Percentiles rank a stretch among this genome's conserved stretches.
Conservation (phyloP, 2,888 invertebrate genomes). For the Mycogona germanica region DNA sequence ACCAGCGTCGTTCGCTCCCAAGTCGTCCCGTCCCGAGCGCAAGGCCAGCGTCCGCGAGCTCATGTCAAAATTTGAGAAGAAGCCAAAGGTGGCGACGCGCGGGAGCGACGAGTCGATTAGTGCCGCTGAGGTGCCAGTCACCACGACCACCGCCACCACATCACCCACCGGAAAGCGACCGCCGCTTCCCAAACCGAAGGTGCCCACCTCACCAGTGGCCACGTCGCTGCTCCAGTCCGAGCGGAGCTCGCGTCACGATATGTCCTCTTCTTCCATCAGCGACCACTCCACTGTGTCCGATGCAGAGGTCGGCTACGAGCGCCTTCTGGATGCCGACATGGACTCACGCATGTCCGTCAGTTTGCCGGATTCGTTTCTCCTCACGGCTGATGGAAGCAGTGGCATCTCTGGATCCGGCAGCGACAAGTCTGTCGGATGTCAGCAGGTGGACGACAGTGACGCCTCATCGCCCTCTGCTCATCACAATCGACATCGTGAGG, state of each 20-base stretch:
- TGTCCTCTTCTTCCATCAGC: no score
- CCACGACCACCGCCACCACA: not conserved
- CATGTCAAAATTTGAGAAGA: conserved; percentile 25
- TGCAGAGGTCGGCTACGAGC: not conserved
- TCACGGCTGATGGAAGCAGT: not conserved
- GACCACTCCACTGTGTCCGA: no score
- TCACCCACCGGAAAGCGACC: not conserved
- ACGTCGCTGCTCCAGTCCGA: not conserved
- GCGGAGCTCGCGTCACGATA: not conserved
- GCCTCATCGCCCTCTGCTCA: not conserved
- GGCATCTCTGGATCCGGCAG: not conserved
- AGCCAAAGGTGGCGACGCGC: not conserved
- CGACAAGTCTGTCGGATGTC: not conserved
- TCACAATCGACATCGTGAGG: no score
- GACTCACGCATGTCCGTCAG: not conserved
- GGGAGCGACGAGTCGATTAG: not conserved
- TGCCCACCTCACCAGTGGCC: not conserved
- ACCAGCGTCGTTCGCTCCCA: conserved; percentile 9
- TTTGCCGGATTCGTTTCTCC: not conserved
- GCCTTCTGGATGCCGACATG: not conserved
- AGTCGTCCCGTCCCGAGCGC: conserved; percentile 19
- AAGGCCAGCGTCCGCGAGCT: conserved; percentile 27
- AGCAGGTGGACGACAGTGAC: not conserved
- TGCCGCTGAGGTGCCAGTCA: not conserved
- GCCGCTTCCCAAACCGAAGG: not conserved